Evolutionary conservation across 1,140 invertebrate species (phyloP).

Genomic region (Listronotus oregonensis): DNA sequence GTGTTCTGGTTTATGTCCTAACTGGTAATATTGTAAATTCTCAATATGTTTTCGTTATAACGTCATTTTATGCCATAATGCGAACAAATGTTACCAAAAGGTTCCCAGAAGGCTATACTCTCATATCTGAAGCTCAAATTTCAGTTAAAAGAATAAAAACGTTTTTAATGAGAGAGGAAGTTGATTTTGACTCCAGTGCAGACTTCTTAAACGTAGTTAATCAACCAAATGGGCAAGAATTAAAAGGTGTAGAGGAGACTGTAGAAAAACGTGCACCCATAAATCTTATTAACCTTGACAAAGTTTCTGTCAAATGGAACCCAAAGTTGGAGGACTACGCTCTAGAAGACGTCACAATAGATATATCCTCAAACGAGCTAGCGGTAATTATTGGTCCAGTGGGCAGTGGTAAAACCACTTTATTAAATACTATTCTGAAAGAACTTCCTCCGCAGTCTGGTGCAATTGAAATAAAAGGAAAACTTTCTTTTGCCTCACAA

Average conservation of each 20-base stretch:
- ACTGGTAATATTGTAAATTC: slow-evolving; percentile 69
- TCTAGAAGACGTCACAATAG: slow-evolving; percentile 61
- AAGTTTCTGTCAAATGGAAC: slow-evolving; percentile 66
- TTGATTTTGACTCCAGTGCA: slow-evolving; percentile 11
- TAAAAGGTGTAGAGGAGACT: background rate
- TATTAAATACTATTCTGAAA: slow-evolving; percentile 79
- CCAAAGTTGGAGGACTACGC: slow-evolving; percentile 58
- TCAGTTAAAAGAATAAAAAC: slow-evolving; percentile 70
- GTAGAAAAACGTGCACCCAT: background rate
- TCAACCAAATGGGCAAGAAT: background rate
- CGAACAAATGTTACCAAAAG: slow-evolving; percentile 72
- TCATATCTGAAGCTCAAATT: slow-evolving; percentile 68
- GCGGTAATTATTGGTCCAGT: slow-evolving; percentile 73
- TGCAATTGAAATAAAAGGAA: slow-evolving; percentile 54
- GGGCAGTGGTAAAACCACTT: slow-evolving; percentile 76
- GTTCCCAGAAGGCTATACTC: slow-evolving; percentile 66
- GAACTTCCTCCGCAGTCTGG: slow-evolving; percentile 71
- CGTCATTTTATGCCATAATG: slow-evolving; percentile 74
- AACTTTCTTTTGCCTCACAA: slow-evolving; percentile 64
- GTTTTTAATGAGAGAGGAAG: slow-evolving; percentile 56
- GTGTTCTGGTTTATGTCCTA: slow-evolving; percentile 74
- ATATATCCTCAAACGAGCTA: slow-evolving; percentile 61
- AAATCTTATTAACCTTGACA: slow-evolving; percentile 52
- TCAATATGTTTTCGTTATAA: slow-evolving; percentile 74
- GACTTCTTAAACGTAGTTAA: background rate